A percentile compares a stretch with the other conserved stretches of the same genome.
phyloP scores from a whole-genome alignment of 2,797 vertebrate genomes.

The Orestias chungarensis region DNA sequence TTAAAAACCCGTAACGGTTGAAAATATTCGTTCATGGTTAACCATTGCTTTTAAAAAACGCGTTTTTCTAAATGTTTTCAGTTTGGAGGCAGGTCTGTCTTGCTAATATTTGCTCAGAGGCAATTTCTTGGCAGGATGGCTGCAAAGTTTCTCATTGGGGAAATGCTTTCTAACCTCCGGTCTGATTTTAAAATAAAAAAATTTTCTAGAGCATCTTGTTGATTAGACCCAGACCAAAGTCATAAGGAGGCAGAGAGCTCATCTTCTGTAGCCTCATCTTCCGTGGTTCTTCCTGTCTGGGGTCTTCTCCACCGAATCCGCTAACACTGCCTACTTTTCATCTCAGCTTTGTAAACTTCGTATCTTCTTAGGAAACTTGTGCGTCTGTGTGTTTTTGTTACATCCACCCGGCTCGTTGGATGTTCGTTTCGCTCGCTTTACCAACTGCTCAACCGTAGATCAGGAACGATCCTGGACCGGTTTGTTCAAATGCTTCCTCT shows the following conservation, averaged over 20 bases:
- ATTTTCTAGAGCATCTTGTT: slow-evolving; percentile 34
- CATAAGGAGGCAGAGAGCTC: slow-evolving; percentile 46
- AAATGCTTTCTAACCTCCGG: slow-evolving; percentile 41
- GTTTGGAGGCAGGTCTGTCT: slow-evolving; percentile 15
- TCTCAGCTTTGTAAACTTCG: slow-evolving; percentile 7
- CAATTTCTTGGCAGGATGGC: slow-evolving; percentile 52
- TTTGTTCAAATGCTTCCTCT: background rate
- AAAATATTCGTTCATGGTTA: background rate
- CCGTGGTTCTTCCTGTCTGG: slow-evolving; percentile 26
- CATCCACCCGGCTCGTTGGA: slow-evolving; percentile 23
- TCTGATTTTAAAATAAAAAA: too few relatives aligned
- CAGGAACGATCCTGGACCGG: slow-evolving; percentile 24
- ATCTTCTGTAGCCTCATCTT: slow-evolving; percentile 49
- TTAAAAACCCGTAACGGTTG: background rate
- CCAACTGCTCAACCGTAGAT: slow-evolving; percentile 41
- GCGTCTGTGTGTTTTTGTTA: background rate
- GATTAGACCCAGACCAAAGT: slow-evolving; percentile 33
- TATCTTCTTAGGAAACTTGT: background rate
- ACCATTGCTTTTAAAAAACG: background rate
- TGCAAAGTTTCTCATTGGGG: slow-evolving; percentile 39
- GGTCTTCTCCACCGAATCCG: slow-evolving; percentile 26
- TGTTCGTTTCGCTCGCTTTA: slow-evolving; percentile 37
- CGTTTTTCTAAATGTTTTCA: background rate
- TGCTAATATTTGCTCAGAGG: slow-evolving; percentile 50
- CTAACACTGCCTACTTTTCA: slow-evolving; percentile 28